Evolutionary conservation across 2,888 invertebrate genomes (phyloP).

Genomic region (Melangyna quadrimaculata): DNA sequence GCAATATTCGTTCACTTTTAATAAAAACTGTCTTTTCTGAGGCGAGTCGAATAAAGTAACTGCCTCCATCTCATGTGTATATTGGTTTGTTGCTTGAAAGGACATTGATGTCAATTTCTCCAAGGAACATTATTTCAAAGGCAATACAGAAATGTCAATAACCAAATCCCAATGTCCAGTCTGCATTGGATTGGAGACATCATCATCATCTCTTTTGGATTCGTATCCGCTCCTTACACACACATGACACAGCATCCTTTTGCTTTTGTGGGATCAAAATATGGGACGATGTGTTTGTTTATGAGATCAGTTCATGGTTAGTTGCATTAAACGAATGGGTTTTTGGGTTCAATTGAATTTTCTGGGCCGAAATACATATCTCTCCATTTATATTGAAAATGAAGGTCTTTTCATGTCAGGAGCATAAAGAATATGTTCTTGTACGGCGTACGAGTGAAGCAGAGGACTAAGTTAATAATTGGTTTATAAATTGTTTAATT

Average conservation of each 20-base stretch:
- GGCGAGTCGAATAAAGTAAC: not conserved
- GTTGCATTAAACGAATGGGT: conserved; percentile 37
- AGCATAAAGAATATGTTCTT: not conserved
- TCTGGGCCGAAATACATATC: not conserved
- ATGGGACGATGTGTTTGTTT: conserved; percentile 18
- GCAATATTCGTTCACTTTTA: conserved; percentile 29
- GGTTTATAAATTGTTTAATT: conserved; percentile 17
- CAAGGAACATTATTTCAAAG: conserved; percentile 8
- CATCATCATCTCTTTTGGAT: not conserved
- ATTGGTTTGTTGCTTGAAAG: conserved; percentile 5
- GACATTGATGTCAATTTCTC: conserved; percentile 32
- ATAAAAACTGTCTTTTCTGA: not conserved
- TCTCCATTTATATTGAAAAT: not conserved
- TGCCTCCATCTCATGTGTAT: not conserved
- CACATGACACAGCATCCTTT: not conserved
- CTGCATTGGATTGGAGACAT: conserved; percentile 11
- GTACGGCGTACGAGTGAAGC: no score
- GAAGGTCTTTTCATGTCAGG: not conserved
- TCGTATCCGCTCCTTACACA: not conserved
- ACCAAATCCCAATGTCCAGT: conserved; percentile 6
- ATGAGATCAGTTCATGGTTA: conserved; percentile 43
- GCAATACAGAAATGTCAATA: conserved; percentile 24
- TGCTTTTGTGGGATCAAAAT: conserved; percentile 23
- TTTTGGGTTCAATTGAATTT: conserved; percentile 35
- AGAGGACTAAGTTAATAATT: conserved; percentile 10